Base-by-base conservation (phyloP, 2,113 vertebrate species). In the Acanthochromis polyacanthus region DNA sequence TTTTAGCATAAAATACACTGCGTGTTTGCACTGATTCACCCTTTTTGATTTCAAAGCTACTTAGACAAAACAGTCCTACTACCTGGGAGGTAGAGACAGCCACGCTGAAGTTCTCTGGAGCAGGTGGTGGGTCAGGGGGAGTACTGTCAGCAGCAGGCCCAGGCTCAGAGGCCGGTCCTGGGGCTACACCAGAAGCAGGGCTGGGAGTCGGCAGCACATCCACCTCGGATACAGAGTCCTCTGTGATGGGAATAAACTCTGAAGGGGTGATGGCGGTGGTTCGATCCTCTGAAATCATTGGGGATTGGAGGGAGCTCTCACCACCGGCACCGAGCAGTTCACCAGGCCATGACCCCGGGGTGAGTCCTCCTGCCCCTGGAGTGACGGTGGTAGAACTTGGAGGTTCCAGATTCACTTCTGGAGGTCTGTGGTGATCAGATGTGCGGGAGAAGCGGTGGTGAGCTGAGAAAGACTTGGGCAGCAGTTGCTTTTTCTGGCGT, bases 261-360 rank as follows among this genome's bases (percentile, higher is more conserved):
- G 97, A 99, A 6, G 98, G 98, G 0, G 98, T 99, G 85, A 97
- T 93, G 50, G 95, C 97, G 2, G 96, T 97, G 0, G 98, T 99
- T 50, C 96, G 93, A 84, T 99, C 98, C 52, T 97, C 94, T 0
- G 98, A 99, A 82, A 98, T 93, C 85, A 97, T 91, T 0, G 97
- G 96, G 0, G 97, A 99, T 76, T 96, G 97, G 30, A 96, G 92
- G 1, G 98, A 97, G 85, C 95, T 96, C 61, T 96, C 97, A 10
- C 93, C 14, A 0, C 94, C 96, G 4, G 94, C 96, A 14, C 93
- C 15, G 0, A 79, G 83, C 53, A 92, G 87, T 78, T 97, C 97
- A 0, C 93, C 92, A 0, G 97, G 96, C 91, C 94, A 95, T 0
- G 95, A 95, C 22, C 93, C 95, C 5, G 97, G 95, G 0, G 90